A percentile compares a stretch with the other conserved stretches of the same genome.
Conservation (phyloP, 2,888 invertebrate species). For the Plagodis dolabraria region DNA sequence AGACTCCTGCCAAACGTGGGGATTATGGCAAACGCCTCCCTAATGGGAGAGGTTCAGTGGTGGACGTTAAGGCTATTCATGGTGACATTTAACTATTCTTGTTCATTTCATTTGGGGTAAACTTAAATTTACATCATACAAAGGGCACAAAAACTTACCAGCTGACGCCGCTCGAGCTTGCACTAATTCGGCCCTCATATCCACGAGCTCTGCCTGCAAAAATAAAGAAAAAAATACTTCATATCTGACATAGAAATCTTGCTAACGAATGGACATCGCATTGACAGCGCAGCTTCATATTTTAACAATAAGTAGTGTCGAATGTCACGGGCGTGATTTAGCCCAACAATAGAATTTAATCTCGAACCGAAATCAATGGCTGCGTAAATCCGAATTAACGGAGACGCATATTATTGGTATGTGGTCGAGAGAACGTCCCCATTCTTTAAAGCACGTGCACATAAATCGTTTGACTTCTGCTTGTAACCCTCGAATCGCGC, state of each 20-base stretch:
- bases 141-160: constrained; percentile 51
- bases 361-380: constrained; percentile 59
- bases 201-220: constrained; percentile 90
- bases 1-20: too few relatives aligned
- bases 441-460: constrained; percentile 47
- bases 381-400: constrained; percentile 72
- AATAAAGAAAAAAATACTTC: constrained; percentile 46
- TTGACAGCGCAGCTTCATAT: constrained; percentile 56
- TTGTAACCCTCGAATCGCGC: constrained; percentile 42
- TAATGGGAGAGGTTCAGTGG: too few relatives aligned
- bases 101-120: too few relatives aligned
- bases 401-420: constrained; percentile 20
- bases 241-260: constrained; percentile 44
- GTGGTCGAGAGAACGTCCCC: constrained; percentile 15
- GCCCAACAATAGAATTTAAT: constrained; percentile 68
- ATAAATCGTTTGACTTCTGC: constrained; percentile 72
- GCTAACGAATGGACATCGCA: constrained; percentile 48
- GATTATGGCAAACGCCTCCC: too few relatives aligned
- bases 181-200: constrained; percentile 89
- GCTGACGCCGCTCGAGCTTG: constrained; percentile 86
- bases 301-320: constrained; percentile 64
- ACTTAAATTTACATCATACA: too few relatives aligned
- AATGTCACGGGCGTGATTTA: constrained; percentile 60
- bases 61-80: too few relatives aligned
- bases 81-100: too few relatives aligned